These are phyloP conservation scores for Ephestia elutella DNA, from an alignment of 1,140 invertebrate genomes.

Conservation along the genomic window DNA sequence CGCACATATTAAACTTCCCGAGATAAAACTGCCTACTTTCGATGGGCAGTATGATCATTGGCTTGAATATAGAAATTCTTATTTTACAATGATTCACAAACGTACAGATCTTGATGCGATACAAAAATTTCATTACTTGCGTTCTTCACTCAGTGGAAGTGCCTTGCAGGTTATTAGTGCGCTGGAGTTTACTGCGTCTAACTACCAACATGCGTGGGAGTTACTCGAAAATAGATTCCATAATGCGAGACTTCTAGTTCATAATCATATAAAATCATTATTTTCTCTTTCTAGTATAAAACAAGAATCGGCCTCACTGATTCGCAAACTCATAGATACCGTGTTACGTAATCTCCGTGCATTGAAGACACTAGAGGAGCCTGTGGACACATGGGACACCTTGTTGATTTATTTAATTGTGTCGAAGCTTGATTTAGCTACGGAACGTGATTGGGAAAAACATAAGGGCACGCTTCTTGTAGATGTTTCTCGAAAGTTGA, in stretches of 20 bases:
- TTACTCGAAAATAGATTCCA: constrained; percentile 20
- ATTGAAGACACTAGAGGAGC: constrained; percentile 20
- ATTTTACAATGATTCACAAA: constrained; percentile 25
- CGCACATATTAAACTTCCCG: constrained; percentile 17
- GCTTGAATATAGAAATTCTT: constrained; percentile 28
- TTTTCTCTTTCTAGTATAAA: constrained; percentile 18
- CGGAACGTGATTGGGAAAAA: constrained; percentile 28
- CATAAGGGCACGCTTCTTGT: constrained; percentile 13
- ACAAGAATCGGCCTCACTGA: constrained; percentile 18
- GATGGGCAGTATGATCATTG: constrained; percentile 25
- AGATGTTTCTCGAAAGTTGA: neutral
- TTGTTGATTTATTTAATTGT: constrained; percentile 24
- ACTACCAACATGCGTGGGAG: constrained; percentile 22
- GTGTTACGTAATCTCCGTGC: constrained; percentile 25
- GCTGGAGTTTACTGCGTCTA: constrained; percentile 20
- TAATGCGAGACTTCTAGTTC: constrained; percentile 18
- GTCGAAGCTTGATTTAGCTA: constrained; percentile 24
- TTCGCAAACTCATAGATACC: constrained; percentile 25
- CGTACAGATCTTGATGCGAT: constrained; percentile 21
- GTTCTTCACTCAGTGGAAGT: constrained; percentile 18
- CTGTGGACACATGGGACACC: constrained; percentile 10
- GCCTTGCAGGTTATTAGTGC: constrained; percentile 23
- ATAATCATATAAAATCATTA: constrained; percentile 24
- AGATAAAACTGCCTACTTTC: constrained; percentile 22
- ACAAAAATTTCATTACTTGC: constrained; percentile 28